These are phyloP conservation scores for Sebastes iracundus DNA, from an alignment of 2,797 vertebrate genomes.

Conservation along the genomic window DNA sequence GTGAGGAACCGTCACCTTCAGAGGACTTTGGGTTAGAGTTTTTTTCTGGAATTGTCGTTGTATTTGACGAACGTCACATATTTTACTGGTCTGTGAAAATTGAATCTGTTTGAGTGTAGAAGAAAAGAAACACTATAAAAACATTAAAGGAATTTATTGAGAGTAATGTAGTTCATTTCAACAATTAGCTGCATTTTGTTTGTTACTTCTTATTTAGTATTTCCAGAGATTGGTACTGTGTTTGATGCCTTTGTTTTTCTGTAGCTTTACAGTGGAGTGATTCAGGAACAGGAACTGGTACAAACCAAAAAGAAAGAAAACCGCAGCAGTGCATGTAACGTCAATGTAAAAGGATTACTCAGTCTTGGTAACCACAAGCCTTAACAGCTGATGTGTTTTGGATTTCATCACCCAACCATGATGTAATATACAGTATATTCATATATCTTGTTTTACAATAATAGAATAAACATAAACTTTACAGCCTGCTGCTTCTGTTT, in stretches of 20 bases:
- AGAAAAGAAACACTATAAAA: background rate
- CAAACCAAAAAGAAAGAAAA: background rate
- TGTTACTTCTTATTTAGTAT: slow-evolving; percentile 5
- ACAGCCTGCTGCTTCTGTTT: background rate
- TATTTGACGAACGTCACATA: background rate
- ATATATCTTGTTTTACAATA: background rate
- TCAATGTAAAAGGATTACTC: background rate
- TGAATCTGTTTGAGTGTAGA: background rate
- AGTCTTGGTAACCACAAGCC: background rate
- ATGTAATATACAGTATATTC: background rate
- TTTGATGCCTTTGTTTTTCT: background rate
- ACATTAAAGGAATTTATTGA: background rate
- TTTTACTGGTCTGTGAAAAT: background rate
- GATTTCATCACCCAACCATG: background rate
- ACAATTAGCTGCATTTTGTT: background rate
- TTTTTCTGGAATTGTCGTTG: background rate
- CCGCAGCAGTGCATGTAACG: slow-evolving; percentile 2
- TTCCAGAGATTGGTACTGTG: background rate
- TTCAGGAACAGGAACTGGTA: background rate
- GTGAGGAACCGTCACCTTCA: background rate
- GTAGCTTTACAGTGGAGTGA: background rate
- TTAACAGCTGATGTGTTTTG: background rate
- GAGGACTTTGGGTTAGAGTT: too few relatives aligned
- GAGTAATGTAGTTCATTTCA: background rate
- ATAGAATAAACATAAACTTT: background rate